phyloP scores from a whole-genome alignment of 2,888 invertebrate species.

The Lamellibrachia columna region DNA sequence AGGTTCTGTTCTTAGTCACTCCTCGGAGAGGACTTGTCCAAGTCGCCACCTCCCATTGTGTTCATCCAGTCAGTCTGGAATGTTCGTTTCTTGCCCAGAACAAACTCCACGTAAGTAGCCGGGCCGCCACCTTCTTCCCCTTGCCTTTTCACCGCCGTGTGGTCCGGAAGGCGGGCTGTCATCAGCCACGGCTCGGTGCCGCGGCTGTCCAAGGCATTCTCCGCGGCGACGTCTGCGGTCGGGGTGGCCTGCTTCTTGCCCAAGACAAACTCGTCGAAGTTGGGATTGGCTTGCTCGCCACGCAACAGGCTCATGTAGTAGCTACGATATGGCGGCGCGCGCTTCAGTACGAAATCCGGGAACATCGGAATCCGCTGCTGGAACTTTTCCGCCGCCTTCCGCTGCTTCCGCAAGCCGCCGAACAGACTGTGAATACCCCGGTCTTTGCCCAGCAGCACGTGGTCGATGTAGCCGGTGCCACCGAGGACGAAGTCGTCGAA shows the following conservation, averaged over 20 bases:
- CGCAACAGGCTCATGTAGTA: neutral
- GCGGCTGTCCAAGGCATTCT: neutral
- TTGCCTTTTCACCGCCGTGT: neutral
- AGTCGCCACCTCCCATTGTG: neutral
- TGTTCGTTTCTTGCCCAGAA: neutral
- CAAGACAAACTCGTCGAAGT: conserved; percentile 1
- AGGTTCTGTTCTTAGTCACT: neutral
- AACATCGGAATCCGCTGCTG: neutral
- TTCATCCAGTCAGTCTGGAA: neutral
- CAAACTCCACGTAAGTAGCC: neutral
- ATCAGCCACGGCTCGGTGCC: neutral
- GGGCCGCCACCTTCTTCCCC: neutral
- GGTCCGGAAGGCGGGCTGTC: neutral
- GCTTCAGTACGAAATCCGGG: neutral
- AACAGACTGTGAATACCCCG: neutral
- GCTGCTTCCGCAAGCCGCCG: neutral
- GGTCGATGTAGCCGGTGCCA: neutral
- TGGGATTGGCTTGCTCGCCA: neutral
- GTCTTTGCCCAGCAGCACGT: neutral
- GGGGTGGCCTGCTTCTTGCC: neutral
- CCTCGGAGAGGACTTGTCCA: neutral
- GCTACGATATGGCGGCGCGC: neutral
- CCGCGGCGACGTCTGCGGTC: neutral
- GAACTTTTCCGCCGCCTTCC: neutral
- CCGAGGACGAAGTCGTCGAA: neutral